Conservation (phyloP, 2,888 invertebrate species). For the Dromius quadrimaculatus region DNA sequence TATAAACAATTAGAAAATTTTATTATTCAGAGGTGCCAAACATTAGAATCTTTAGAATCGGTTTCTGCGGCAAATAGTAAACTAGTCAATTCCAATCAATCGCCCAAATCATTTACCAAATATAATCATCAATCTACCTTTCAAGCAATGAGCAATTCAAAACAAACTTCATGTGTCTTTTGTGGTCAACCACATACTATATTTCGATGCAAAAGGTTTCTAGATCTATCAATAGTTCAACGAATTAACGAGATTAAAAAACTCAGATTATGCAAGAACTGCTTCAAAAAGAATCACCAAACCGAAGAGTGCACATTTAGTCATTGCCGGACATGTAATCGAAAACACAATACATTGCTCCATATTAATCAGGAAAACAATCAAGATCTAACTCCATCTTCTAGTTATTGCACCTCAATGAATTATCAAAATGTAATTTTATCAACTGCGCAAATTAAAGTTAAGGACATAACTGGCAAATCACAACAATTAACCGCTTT, state of each 20-base stretch:
- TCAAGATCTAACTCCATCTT: too few species aligned
- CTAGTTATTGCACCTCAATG: background rate
- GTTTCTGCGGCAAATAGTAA: background rate
- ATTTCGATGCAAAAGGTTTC: too few species aligned
- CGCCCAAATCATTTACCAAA: too few species aligned
- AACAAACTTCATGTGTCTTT: too few species aligned
- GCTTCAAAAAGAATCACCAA: constrained; percentile 15
- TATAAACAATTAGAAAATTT: background rate
- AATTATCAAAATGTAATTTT: too few species aligned
- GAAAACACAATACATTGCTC: constrained; percentile 48
- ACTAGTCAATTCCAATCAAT: too few species aligned
- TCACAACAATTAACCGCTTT: background rate
- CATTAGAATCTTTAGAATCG: background rate
- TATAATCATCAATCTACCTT: background rate
- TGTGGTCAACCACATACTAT: too few species aligned
- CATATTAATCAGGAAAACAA: constrained; percentile 16
- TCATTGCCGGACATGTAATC: constrained; percentile 47
- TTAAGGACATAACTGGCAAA: background rate
- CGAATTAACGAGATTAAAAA: too few species aligned
- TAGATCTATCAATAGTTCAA: too few species aligned
- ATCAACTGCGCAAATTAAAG: background rate
- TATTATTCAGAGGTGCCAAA: too few species aligned
- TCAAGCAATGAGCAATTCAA: background rate
- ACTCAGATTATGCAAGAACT: too few species aligned
- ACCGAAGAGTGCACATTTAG: background rate